Base-by-base conservation (phyloP, 1,140 invertebrate species). In the Dysdera silvatica region DNA sequence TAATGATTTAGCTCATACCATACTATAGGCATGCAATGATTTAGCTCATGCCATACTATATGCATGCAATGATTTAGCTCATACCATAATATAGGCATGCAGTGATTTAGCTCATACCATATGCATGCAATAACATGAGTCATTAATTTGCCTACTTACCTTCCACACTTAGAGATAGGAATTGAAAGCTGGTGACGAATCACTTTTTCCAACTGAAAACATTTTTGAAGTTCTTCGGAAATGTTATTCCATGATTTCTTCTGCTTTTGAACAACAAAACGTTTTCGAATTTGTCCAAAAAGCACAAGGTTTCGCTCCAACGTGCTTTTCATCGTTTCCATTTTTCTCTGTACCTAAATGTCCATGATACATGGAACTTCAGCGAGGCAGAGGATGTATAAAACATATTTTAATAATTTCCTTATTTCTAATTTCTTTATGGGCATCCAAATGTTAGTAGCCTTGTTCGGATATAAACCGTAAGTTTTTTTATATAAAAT, bases 181-280 rank as follows among this genome's bases (percentile, higher is more conserved):
- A 49, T 37, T 16, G 14, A 14, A 18, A 62, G 29, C 1, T 24
- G 10, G 14, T 40, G n/a, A 16, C 55, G 33, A 18, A 62, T 24
- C 3, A 16, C 2, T 35, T n/a, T 48, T 29, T 53, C 61, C 23
- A n/a, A 55, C 24, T 49, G 35, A n/a, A 35, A 24, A n/a, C 41
- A 37, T 6, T 40, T 37, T 26, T 40, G 31, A n/a, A 49, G 26
- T 4, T 28, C 20, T 2, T 7, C 28, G 3, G 23, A 16, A 20
- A 55, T 56, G 8, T 23, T 20, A 0, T 29, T 29, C 61, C 61
- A 62, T 20, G 14, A 3, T 40, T 40, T 62, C 32, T 10, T 48
- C 28, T 49, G 47, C 61, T 61, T n/a, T 55, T 66, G 43, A 37
- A 55, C 40, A 7, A 62, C 61, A 24, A 62, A 48, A 40, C 28